A percentile compares a stretch with the other conserved stretches of the same genome.
Evolutionary conservation across 2,113 vertebrate species (phyloP).

Genomic region (Zosterops hypoxanthus): DNA sequence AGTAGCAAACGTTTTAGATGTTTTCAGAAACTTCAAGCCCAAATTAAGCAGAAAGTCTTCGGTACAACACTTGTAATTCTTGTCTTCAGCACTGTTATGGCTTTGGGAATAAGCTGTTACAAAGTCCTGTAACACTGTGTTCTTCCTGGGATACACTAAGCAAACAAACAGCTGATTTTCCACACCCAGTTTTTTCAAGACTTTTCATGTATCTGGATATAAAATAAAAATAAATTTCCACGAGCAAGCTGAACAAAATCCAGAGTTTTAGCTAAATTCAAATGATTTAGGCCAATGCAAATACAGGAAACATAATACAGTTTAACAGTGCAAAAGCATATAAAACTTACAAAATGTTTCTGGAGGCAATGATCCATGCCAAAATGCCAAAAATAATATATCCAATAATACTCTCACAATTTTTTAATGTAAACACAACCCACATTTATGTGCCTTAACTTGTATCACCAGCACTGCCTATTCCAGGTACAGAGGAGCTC

Average conservation of each 20-base stretch:
- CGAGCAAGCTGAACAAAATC: slow-evolving; percentile 47
- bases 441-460: not conserved
- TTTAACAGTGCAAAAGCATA: slow-evolving; percentile 28
- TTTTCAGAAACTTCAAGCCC: not conserved
- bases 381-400: slow-evolving; percentile 35
- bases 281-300: slow-evolving; percentile 53
- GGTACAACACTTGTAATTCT: not conserved
- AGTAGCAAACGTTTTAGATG: accelerated
- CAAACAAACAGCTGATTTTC: slow-evolving; percentile 16
- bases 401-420: not conserved
- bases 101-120: not conserved
- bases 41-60: not conserved
- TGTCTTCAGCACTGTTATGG: not conserved
- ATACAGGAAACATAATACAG: slow-evolving; percentile 51
- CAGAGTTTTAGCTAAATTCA: slow-evolving; percentile 41
- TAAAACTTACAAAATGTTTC: slow-evolving; percentile 50
- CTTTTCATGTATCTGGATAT: not conserved
- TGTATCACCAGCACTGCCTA: not conserved
- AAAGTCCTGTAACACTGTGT: not conserved
- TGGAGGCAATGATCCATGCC: slow-evolving; percentile 26
- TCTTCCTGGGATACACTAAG: not conserved
- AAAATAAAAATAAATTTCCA: slow-evolving; percentile 54
- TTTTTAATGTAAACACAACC: not conserved
- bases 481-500: not conserved
- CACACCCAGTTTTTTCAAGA: not conserved